A percentile compares a stretch with the other conserved stretches of the same genome.
These are phyloP conservation scores for Anaspis maculata DNA, from an alignment of 2,888 invertebrate genomes.

Conservation along the genomic window DNA sequence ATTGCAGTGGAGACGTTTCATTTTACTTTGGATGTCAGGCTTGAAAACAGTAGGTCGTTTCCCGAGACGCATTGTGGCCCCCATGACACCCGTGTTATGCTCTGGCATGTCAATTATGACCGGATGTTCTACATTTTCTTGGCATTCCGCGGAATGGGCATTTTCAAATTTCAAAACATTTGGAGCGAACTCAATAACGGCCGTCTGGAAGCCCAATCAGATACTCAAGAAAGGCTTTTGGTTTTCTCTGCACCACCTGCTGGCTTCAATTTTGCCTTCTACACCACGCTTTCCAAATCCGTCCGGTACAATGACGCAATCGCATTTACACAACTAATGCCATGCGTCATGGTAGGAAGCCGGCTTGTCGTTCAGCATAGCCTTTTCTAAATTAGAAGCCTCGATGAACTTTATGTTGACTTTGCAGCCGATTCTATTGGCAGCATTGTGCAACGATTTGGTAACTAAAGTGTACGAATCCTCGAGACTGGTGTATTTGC, in stretches of 20 bases:
- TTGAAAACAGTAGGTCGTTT: slow-evolving; percentile 79
- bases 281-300: slow-evolving; percentile 95
- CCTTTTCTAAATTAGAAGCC: slow-evolving; percentile 77
- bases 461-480: slow-evolving; percentile 96
- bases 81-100: slow-evolving; percentile 85
- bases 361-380: slow-evolving; percentile 64
- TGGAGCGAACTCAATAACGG: slow-evolving; percentile 91
- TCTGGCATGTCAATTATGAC: slow-evolving; percentile 99
- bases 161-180: slow-evolving; percentile 68
- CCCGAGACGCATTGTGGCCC: slow-evolving; percentile 98
- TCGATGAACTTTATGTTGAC: slow-evolving; percentile 86
- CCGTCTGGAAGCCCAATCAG: slow-evolving; percentile 95
- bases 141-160: slow-evolving; percentile 84
- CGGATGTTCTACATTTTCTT: slow-evolving; percentile 62
- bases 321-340: slow-evolving; percentile 80
- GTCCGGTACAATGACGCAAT: slow-evolving; percentile 93
- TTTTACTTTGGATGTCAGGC: slow-evolving; percentile 46
- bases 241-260: slow-evolving; percentile 85
- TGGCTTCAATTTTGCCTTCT: slow-evolving; percentile 92
- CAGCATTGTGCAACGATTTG: slow-evolving; percentile 91
- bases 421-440: slow-evolving; percentile 75
- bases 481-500: slow-evolving; percentile 92
- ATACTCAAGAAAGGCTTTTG: slow-evolving; percentile 90
- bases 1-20: too few relatives aligned
- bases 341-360: slow-evolving; percentile 88